These are phyloP conservation scores for Callimorpha dominula DNA, from an alignment of 2,888 invertebrate genomes.

Conservation along the genomic window DNA sequence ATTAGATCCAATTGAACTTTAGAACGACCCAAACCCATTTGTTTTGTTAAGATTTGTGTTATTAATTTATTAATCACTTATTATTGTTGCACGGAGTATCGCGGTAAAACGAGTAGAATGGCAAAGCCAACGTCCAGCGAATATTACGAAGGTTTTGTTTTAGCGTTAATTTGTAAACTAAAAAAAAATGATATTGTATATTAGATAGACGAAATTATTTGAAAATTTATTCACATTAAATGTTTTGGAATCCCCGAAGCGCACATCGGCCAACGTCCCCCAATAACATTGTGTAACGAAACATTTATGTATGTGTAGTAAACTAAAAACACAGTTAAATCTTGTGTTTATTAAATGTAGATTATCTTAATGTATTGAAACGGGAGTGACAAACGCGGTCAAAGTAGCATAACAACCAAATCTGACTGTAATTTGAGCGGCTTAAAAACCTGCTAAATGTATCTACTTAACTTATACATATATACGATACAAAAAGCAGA, in stretches of 20 bases:
- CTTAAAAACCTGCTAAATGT: conserved; percentile 5
- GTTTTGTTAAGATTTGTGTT: background rate
- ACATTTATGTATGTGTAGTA: conserved; percentile 41
- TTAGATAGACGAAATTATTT: conserved; percentile 72
- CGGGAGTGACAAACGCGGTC: conserved; percentile 34
- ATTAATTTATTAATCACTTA: conserved; percentile 55
- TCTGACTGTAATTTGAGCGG: background rate
- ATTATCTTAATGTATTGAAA: conserved; percentile 49
- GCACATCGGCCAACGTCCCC: conserved; percentile 51
- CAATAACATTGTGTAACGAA: conserved; percentile 25
- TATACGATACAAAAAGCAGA: background rate
- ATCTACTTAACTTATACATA: background rate
- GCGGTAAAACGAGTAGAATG: conserved; percentile 50
- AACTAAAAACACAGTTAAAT: conserved; percentile 38
- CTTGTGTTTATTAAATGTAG: conserved; percentile 56
- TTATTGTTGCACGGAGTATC: conserved; percentile 60
- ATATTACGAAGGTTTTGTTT: conserved; percentile 59
- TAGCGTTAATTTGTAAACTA: conserved; percentile 67
- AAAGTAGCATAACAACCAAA: conserved; percentile 1
- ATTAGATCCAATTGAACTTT: background rate
- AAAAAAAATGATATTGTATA: conserved; percentile 64
- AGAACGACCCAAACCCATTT: background rate
- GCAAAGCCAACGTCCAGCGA: conserved; percentile 68
- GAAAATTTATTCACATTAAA: conserved; percentile 42
- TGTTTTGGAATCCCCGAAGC: conserved; percentile 45